Evolutionary conservation across 64 coral and sea anemone species (phyloP).

Genomic region (Porites australiensis): DNA sequence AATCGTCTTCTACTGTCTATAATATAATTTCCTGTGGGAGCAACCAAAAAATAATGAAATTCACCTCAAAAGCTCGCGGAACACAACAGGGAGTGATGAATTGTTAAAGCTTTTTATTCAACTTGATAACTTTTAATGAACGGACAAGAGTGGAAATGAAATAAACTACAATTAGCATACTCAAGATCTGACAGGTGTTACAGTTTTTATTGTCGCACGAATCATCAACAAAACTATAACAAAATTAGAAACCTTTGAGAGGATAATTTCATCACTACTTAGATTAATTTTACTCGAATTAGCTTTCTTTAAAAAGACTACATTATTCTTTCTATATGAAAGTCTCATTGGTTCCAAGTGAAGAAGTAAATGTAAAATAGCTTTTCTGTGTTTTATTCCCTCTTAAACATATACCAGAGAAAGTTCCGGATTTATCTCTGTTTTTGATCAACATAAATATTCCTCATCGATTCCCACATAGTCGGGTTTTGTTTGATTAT

Average conservation of each 20-base stretch:
- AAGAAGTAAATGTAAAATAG: background rate
- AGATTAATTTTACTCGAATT: slow-evolving; percentile 37
- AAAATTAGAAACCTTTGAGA: slow-evolving; percentile 19
- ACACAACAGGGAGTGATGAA: slow-evolving; percentile 39
- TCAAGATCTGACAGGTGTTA: slow-evolving; percentile 23
- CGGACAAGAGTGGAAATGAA: slow-evolving; percentile 30
- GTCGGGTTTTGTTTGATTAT: slow-evolving; percentile 5
- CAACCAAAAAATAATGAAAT: slow-evolving; percentile 10
- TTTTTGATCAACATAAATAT: slow-evolving; percentile 41
- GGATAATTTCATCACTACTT: slow-evolving; percentile 10
- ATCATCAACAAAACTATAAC: slow-evolving; percentile 18
- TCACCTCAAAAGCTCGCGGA: slow-evolving; percentile 32
- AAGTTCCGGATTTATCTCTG: slow-evolving; percentile 16
- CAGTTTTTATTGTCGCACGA: background rate
- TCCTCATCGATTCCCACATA: slow-evolving; percentile 25
- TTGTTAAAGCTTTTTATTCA: slow-evolving; percentile 52
- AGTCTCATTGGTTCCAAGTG: background rate
- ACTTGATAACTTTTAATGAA: slow-evolving; percentile 66
- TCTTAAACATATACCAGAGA: background rate
- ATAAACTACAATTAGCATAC: slow-evolving; percentile 36
- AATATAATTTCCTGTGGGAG: slow-evolving; percentile 36
- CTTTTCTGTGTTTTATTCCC: slow-evolving; percentile 5
- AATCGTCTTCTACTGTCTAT: background rate
- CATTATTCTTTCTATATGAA: background rate
- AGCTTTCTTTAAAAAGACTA: background rate